Percentiles rank a stretch among this genome's conserved stretches.
Conservation (phyloP, 92 coral and sea anemone species). For the Heteractis magnifica region DNA sequence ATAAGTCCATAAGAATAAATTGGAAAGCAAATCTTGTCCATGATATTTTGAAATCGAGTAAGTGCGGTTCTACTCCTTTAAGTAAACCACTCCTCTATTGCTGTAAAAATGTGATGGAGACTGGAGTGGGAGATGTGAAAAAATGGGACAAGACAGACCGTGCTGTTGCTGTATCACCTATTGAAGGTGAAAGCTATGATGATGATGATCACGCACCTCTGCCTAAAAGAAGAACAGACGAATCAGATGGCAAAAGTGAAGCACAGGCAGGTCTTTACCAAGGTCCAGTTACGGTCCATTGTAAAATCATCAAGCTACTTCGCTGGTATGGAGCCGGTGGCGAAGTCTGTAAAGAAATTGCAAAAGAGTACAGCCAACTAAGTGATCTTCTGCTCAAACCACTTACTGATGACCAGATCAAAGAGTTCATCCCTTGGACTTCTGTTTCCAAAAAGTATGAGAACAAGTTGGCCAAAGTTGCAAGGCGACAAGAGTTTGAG, state of each 20-base stretch:
- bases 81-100: neutral
- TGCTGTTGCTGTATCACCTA: too few relatives aligned
- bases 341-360: constrained; percentile 5
- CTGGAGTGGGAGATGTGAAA: neutral
- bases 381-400: neutral
- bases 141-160: too few relatives aligned
- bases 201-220: neutral
- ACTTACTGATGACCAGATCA: neutral
- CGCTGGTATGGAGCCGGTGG: constrained; percentile 10
- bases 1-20: neutral
- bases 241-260: too few relatives aligned
- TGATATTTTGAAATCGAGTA: neutral
- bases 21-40: neutral
- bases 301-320: neutral
- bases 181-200: neutral
- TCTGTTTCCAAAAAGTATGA: neutral
- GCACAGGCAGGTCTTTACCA: neutral
- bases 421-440: constrained; percentile 26
- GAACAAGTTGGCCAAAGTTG: constrained; percentile 16
- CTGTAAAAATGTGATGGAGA: neutral
- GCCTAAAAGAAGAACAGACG: neutral
- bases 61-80: neutral
- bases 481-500: neutral
- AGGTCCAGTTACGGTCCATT: neutral
- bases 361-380: neutral